phyloP scores from a whole-genome alignment of 2,113 vertebrate species.

The Campylorhamphus procurvoides region DNA sequence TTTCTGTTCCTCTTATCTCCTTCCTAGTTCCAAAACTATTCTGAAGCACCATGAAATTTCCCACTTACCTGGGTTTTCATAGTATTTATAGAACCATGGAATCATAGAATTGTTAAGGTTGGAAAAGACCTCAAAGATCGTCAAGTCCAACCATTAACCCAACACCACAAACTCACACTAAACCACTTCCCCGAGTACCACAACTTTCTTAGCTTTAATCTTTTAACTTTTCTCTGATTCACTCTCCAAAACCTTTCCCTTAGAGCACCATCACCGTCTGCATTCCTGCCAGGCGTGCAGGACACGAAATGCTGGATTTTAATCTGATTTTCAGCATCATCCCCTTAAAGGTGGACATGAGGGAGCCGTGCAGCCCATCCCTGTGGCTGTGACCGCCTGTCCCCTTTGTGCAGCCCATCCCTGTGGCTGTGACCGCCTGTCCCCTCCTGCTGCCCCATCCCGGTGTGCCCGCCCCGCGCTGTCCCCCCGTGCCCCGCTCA shows the following conservation, averaged over 20 bases:
- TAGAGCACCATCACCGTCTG: rapidly evolving
- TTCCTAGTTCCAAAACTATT: neutral
- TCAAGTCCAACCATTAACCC: neutral
- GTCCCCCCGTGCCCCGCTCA: conserved; percentile 10
- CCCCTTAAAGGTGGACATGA: rapidly evolving
- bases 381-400: neutral
- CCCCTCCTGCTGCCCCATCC: too few relatives aligned
- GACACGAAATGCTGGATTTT: rapidly evolving
- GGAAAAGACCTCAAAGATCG: neutral
- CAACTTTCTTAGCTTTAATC: neutral
- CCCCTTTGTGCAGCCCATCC: too few relatives aligned
- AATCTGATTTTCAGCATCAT: rapidly evolving
- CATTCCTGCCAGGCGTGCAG: rapidly evolving
- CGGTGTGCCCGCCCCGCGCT: too few relatives aligned
- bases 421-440: too few relatives aligned
- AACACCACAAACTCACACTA: neutral
- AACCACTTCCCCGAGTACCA: neutral
- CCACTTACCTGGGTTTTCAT: neutral
- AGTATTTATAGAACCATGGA: neutral
- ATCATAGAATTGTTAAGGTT: neutral
- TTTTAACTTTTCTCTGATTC: neutral
- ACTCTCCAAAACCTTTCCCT: neutral
- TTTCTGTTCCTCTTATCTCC: neutral
- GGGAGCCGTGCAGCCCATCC: rapidly evolving
- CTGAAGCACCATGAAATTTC: neutral